phyloP scores from a whole-genome alignment of 2,113 vertebrate genomes.

The Chaenogobius annularis region DNA sequence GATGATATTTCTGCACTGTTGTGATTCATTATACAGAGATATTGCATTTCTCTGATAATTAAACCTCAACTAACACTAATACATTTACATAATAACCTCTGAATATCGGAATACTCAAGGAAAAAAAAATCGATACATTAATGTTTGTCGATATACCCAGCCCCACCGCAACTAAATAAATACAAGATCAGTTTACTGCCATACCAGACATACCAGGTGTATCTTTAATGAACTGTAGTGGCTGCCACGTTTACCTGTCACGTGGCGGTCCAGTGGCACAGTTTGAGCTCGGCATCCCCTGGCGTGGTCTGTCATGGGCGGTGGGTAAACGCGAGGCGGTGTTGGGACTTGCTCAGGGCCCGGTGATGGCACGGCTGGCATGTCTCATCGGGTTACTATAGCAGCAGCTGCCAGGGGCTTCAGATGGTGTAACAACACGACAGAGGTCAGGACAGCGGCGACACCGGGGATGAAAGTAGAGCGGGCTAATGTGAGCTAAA shows the following conservation, averaged over 20 bases:
- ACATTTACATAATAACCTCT: too few relatives aligned
- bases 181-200: too few relatives aligned
- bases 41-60: too few relatives aligned
- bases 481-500: conserved; percentile 11
- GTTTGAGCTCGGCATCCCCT: conserved; percentile 15
- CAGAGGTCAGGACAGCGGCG: conserved; percentile 40
- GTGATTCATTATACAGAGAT: too few relatives aligned
- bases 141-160: too few relatives aligned
- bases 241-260: conserved; percentile 43
- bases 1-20: too few relatives aligned
- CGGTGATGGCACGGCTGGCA: conserved; percentile 55
- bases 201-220: too few relatives aligned
- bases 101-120: too few relatives aligned
- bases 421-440: conserved; percentile 52
- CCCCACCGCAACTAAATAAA: too few relatives aligned
- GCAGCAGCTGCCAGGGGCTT: conserved; percentile 56
- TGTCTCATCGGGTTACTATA: conserved; percentile 41
- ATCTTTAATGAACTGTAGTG: background rate
- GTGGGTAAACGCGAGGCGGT: conserved; percentile 30
- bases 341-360: conserved; percentile 46
- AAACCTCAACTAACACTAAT: too few relatives aligned
- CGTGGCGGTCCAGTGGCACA: background rate
- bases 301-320: conserved; percentile 10
- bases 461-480: conserved; percentile 11
- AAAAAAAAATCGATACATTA: too few relatives aligned